Percentiles rank a stretch among this genome's conserved stretches.
Evolutionary conservation across 64 coral and sea anemone genomes (phyloP).

Genomic region (Montipora efflorescens): DNA sequence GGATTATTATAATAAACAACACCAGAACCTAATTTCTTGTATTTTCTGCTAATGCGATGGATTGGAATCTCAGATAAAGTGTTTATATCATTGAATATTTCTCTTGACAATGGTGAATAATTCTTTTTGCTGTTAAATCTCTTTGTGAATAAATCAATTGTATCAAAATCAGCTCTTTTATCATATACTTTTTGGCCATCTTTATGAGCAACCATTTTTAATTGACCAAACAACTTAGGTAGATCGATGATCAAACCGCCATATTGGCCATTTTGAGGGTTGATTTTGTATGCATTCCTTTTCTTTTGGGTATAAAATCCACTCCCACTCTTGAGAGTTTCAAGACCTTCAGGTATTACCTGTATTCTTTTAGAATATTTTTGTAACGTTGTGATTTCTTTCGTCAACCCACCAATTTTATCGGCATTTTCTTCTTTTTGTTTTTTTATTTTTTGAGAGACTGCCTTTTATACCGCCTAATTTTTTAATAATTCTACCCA

Average conservation of each 20-base stretch:
- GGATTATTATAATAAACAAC: too few relatives aligned
- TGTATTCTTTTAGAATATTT: constrained; percentile 11
- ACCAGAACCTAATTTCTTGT: neutral
- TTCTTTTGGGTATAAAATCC: constrained; percentile 55
- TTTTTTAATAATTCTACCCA: too few relatives aligned
- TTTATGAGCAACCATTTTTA: too few relatives aligned
- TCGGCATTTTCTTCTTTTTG: neutral
- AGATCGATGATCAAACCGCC: too few relatives aligned
- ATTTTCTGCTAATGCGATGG: constrained; percentile 17
- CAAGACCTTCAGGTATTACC: neutral
- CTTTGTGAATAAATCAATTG: too few relatives aligned
- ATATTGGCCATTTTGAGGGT: neutral
- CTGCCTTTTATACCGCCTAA: neutral
- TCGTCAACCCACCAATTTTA: neutral
- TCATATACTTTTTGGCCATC: too few relatives aligned
- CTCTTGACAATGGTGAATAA: too few relatives aligned
- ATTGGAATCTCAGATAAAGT: too few relatives aligned
- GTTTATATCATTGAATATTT: too few relatives aligned
- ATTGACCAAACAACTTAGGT: too few relatives aligned
- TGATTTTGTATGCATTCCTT: constrained; percentile 65
- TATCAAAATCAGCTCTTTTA: too few relatives aligned
- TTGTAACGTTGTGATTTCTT: neutral
- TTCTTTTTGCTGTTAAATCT: too few relatives aligned
- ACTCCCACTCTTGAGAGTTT: neutral
- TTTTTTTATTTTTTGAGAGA: neutral